phyloP scores from a whole-genome alignment of 2,797 vertebrate species.

The Sebastes elongatus region DNA sequence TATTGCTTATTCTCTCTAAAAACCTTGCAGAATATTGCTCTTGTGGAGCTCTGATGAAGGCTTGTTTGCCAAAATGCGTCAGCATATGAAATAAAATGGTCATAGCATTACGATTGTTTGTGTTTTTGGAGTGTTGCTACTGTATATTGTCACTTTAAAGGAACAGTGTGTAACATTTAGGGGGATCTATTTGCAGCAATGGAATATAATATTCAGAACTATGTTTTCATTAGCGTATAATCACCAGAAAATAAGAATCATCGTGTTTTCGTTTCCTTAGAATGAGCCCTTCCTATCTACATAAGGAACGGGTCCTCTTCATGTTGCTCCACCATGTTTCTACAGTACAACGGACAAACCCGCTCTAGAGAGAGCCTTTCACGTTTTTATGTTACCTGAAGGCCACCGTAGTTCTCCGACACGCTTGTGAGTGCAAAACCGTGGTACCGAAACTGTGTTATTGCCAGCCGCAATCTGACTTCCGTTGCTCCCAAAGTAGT shows the following conservation, averaged over 20 bases:
- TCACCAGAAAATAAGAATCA: not conserved
- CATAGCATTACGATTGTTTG: not conserved
- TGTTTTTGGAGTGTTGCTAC: not conserved
- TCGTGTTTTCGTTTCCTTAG: too few relatives aligned
- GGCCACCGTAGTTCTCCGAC: too few relatives aligned
- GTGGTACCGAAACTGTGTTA: too few relatives aligned
- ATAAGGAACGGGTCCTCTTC: too few relatives aligned
- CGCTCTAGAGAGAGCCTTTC: too few relatives aligned
- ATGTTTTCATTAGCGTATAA: not conserved
- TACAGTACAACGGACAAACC: too few relatives aligned
- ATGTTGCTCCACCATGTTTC: too few relatives aligned
- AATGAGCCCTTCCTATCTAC: too few relatives aligned
- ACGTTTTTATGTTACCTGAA: too few relatives aligned
- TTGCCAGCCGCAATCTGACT: accelerated
- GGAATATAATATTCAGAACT: not conserved
- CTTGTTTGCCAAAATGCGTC: not conserved
- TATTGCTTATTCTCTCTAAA: not conserved
- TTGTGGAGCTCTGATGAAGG: not conserved
- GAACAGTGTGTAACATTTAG: not conserved
- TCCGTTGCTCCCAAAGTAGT: too few relatives aligned
- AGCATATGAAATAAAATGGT: not conserved
- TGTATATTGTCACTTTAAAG: not conserved
- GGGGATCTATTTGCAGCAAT: too few relatives aligned
- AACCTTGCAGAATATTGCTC: not conserved
- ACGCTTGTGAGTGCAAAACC: too few relatives aligned